These are phyloP conservation scores for Tetrapedia diversipes DNA, from an alignment of 2,888 invertebrate species.

Conservation along the genomic window DNA sequence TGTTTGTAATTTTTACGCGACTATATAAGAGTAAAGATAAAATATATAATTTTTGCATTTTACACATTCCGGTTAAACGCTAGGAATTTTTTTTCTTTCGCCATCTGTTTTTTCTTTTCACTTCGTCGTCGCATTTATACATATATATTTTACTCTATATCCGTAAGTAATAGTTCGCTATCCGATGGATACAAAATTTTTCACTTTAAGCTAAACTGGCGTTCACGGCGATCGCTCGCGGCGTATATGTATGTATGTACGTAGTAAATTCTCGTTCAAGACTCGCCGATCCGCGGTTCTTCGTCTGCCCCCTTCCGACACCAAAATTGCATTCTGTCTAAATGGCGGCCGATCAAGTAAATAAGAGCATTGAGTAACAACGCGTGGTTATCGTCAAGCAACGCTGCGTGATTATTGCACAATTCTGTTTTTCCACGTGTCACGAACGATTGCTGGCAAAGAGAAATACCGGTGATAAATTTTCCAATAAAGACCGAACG, in stretches of 20 bases:
- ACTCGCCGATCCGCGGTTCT: neutral
- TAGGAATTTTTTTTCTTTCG: conserved; percentile 53
- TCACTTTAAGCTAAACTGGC: conserved; percentile 65
- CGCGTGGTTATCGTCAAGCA: conserved; percentile 5
- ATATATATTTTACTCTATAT: conserved; percentile 60
- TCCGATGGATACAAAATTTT: conserved; percentile 69
- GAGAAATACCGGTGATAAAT: conserved; percentile 54
- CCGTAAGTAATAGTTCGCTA: conserved; percentile 63
- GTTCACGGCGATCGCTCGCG: conserved; percentile 72
- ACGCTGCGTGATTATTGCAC: conserved; percentile 48
- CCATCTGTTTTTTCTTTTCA: conserved; percentile 47
- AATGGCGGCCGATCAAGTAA: neutral
- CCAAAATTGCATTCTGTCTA: conserved; percentile 6
- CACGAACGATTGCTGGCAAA: conserved; percentile 25
- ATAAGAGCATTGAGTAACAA: conserved; percentile 4
- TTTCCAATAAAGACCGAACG: conserved; percentile 10
- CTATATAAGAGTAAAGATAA: conserved; percentile 79
- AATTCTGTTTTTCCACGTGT: conserved; percentile 41
- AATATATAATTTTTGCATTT: conserved; percentile 79
- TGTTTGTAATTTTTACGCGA: conserved; percentile 71
- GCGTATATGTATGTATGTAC: no score
- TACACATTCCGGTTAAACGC: conserved; percentile 63
- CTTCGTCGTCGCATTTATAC: conserved; percentile 39
- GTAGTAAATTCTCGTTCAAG: neutral
- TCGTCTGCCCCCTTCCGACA: neutral